phyloP scores from a whole-genome alignment of 2,113 vertebrate species.

The Neomonachus schauinslandi region DNA sequence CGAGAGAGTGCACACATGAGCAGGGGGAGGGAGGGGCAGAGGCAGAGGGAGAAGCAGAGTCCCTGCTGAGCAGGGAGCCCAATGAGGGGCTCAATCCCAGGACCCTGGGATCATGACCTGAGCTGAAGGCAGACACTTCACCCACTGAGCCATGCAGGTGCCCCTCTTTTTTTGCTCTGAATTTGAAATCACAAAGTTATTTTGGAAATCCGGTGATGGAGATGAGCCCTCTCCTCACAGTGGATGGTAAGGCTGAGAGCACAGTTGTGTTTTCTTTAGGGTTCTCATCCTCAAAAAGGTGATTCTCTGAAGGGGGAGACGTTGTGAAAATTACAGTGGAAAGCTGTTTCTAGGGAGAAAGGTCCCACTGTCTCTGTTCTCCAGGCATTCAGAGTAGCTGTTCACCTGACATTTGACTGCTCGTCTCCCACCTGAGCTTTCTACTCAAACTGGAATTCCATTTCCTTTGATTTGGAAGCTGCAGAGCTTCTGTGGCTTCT shows the following conservation, averaged over 20 bases:
- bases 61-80: too few species aligned
- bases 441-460: background rate
- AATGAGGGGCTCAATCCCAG: too few species aligned
- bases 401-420: fast-evolving
- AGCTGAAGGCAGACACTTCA: too few species aligned
- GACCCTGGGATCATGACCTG: too few species aligned
- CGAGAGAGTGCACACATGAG: too few species aligned
- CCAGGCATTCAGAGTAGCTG: fast-evolving
- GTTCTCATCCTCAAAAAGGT: background rate
- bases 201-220: background rate
- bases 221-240: background rate
- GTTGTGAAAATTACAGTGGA: fast-evolving
- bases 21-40: too few species aligned
- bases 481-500: fast-evolving
- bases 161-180: background rate
- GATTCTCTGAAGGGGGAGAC: too few species aligned
- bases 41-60: too few species aligned
- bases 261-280: too few species aligned
- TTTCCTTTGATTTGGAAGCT: background rate
- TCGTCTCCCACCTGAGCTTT: background rate
- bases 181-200: background rate
- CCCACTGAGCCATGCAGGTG: too few species aligned
- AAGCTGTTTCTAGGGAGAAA: background rate
- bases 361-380: background rate
- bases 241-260: background rate